These are phyloP conservation scores for Rhadina sibilatrix DNA, from an alignment of 2,113 vertebrate genomes.

Conservation along the genomic window DNA sequence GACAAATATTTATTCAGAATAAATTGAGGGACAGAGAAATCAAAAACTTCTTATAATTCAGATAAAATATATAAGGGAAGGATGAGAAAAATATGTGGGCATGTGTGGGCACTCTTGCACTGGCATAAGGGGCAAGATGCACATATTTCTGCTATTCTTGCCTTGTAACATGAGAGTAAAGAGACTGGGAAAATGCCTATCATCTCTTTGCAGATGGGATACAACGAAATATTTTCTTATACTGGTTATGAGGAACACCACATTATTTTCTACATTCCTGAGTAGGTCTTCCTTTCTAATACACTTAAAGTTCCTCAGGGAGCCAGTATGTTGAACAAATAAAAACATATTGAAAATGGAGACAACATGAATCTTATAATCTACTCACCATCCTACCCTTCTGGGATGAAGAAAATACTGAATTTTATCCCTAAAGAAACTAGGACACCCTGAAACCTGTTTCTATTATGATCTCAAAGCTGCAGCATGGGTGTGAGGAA, in stretches of 20 bases:
- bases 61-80: neutral
- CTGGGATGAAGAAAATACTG: neutral
- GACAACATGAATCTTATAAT: neutral
- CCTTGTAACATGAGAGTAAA: neutral
- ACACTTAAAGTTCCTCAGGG: neutral
- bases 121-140: neutral
- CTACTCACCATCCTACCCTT: neutral
- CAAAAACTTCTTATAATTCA: neutral
- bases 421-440: neutral
- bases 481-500: neutral
- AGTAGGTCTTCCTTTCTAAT: neutral
- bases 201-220: neutral
- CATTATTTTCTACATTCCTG: neutral
- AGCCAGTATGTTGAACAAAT: neutral
- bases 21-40: neutral
- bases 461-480: neutral
- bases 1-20: neutral
- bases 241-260: neutral
- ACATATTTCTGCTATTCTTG: neutral
- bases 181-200: neutral
- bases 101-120: neutral
- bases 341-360: neutral
- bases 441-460: neutral
- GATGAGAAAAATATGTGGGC: neutral
- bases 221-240: neutral